Evolutionary conservation across 30 jellyfish, hydroid and myxozoan species (phyloP), one percentile per base, ranked within the genome.

Genomic region (Chironex yamaguchii): DNA sequence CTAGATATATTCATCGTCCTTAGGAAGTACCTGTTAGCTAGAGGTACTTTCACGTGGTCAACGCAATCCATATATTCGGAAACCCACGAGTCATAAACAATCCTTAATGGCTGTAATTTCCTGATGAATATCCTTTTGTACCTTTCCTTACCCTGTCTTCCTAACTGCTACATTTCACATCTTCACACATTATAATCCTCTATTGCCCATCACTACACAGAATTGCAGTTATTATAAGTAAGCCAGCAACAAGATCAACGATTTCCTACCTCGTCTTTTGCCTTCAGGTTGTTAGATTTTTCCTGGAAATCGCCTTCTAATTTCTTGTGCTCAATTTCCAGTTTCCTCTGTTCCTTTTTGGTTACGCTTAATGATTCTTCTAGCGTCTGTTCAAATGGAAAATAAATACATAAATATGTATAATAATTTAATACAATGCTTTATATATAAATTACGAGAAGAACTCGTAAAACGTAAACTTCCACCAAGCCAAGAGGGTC

Each of bases 241-340:
- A n/a, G n/a, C n/a, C n/a, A n/a, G n/a, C n/a, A n/a, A n/a, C n/a
- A n/a, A n/a, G n/a, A n/a, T n/a, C n/a, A n/a, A n/a, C n/a, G n/a
- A n/a, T n/a, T n/a, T n/a, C n/a, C 29, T 77, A 95, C 99, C 89
- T 81, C 89, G 29, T 95, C 97, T 36, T 89, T 95, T 35, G 82
- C 53, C 29, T 35, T 80, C 14, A 87, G 52, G 64, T 50, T 63
- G 49, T 90, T 85, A 42, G 67, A 71, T 54, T 85, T 85, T 65
- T 90, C 98, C 35, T 95, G 97, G 23, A 67, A 86, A 0, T 89
- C 97, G 30, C 89, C 96, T 58, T 89, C 81, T 48, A 95, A 49
- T 34, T 72, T 78, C 50, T 79, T 79, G 92, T 84, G 91, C 11
- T 89, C 98, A 21, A 63, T 62, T 30, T 95, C 97, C 70, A 95